Conservation (phyloP, 2,113 vertebrate species). For the Eira barbara region DNA sequence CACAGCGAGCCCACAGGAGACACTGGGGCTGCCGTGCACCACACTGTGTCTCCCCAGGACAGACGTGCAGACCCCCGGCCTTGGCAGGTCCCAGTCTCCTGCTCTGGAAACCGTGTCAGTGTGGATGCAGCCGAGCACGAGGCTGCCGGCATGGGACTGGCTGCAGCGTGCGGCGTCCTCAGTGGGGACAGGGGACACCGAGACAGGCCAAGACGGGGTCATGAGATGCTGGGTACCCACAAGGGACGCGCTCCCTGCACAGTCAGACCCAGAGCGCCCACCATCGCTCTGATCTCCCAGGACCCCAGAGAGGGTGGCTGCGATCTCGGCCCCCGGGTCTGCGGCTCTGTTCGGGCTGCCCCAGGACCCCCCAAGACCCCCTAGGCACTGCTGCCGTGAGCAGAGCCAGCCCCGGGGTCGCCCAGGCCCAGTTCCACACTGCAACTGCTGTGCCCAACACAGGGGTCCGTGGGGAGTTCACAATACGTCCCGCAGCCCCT, state of each 20-base stretch:
- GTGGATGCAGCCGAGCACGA: fast-evolving
- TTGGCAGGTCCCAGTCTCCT: too few relatives aligned
- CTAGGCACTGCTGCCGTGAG: fast-evolving
- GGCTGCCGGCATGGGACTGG: background rate
- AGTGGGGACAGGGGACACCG: background rate
- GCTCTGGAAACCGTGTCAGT: background rate
- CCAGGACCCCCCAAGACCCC: too few relatives aligned
- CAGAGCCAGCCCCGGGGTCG: fast-evolving
- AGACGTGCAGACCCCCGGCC: fast-evolving
- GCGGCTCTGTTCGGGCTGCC: fast-evolving
- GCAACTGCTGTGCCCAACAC: background rate
- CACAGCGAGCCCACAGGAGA: background rate
- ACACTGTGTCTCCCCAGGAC: background rate
- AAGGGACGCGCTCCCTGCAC: background rate
- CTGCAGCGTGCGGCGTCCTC: fast-evolving
- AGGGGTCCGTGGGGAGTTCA: fast-evolving
- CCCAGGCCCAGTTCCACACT: too few relatives aligned
- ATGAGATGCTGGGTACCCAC: background rate
- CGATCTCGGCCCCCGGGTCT: background rate
- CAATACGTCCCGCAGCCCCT: fast-evolving
- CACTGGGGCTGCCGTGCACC: fast-evolving
- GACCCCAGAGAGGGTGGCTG: background rate
- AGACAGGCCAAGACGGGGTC: background rate
- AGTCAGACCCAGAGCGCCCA: fast-evolving
- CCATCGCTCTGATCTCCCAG: fast-evolving